These are phyloP conservation scores for Eilema caniola DNA, from an alignment of 2,888 invertebrate genomes.

Conservation along the genomic window DNA sequence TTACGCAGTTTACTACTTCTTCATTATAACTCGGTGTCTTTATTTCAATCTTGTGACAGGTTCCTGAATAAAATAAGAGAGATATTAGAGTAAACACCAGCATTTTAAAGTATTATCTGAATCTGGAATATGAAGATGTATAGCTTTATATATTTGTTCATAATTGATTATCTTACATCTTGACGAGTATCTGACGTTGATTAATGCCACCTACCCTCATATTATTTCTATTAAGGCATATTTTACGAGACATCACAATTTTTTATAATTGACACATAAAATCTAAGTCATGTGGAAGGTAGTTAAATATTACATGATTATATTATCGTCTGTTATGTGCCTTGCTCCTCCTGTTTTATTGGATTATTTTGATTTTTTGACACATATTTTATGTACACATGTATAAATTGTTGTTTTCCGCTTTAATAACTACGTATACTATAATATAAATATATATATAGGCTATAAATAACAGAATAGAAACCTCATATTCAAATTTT, in stretches of 20 bases:
- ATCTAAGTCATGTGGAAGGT: not conserved
- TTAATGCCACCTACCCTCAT: not conserved
- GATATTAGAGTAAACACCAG: conserved; percentile 10
- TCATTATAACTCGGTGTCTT: not conserved
- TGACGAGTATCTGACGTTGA: conserved; percentile 9
- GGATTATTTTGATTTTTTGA: too few relatives aligned
- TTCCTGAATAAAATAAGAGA: conserved; percentile 1
- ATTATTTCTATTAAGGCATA: conserved; percentile 9
- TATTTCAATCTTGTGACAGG: not conserved
- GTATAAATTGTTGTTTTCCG: not conserved
- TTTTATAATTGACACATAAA: not conserved
- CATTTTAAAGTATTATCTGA: conserved; percentile 12
- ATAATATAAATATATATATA: too few relatives aligned
- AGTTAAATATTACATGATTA: too few relatives aligned
- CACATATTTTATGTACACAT: too few relatives aligned
- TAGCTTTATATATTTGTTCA: conserved; percentile 1
- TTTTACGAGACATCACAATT: conserved; percentile 6
- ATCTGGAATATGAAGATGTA: not conserved
- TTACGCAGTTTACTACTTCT: conserved; percentile 29
- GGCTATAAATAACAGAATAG: conserved; percentile 36
- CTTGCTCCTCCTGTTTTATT: too few relatives aligned
- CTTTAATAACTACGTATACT: conserved; percentile 18
- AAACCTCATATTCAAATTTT: conserved; percentile 54
- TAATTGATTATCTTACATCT: not conserved
- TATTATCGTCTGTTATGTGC: too few relatives aligned